Conservation (phyloP, 2,113 vertebrate species). For the Reinhardtius hippoglossoides region DNA sequence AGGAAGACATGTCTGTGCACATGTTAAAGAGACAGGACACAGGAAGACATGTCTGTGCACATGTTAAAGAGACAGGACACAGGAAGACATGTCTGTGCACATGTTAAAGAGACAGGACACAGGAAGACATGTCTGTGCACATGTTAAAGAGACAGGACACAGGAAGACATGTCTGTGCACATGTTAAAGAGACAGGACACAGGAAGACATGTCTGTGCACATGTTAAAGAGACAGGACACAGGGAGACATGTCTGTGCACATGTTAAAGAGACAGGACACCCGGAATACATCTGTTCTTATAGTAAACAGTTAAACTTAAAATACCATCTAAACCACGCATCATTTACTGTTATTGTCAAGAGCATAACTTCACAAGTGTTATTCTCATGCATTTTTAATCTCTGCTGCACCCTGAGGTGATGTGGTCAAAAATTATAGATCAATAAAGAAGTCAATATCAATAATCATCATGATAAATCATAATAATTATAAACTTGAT, state of each 20-base stretch:
- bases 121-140: neutral
- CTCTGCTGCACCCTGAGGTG: too few species aligned
- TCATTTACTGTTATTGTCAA: neutral
- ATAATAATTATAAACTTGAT: too few species aligned
- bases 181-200: slow-evolving; percentile 10
- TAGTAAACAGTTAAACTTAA: too few species aligned
- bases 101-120: slow-evolving; percentile 10
- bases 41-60: neutral
- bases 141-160: slow-evolving; percentile 10
- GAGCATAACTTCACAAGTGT: too few species aligned
- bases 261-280: slow-evolving; percentile 29
- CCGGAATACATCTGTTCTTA: neutral
- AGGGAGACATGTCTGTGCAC: neutral
- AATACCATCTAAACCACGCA: neutral
- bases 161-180: neutral
- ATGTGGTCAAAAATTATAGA: too few species aligned
- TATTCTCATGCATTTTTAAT: too few species aligned
- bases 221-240: slow-evolving; percentile 10
- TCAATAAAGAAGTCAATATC: too few species aligned
- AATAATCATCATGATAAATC: too few species aligned
- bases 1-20: neutral
- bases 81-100: neutral
- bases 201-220: neutral
- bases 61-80: slow-evolving; percentile 10
- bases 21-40: slow-evolving; percentile 10